A percentile compares a stretch with the other conserved stretches of the same genome.
phyloP scores from a whole-genome alignment of 2,113 vertebrate species.

The Chionis minor region DNA sequence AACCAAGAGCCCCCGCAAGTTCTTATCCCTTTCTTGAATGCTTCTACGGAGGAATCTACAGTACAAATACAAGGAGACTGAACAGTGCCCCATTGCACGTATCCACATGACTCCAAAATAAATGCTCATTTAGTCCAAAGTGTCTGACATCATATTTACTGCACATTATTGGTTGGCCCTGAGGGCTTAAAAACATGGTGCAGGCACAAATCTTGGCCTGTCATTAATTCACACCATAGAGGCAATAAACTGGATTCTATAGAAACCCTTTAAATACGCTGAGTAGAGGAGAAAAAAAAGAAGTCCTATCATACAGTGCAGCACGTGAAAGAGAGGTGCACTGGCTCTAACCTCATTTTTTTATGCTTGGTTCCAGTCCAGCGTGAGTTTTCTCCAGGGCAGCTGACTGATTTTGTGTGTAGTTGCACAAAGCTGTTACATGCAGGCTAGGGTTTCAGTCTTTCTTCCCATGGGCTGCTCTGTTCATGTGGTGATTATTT shows the following conservation, averaged over 20 bases:
- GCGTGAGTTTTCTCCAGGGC: background rate
- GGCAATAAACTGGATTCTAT: background rate
- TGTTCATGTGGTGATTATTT: background rate
- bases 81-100: background rate
- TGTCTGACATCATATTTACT: background rate
- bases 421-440: background rate
- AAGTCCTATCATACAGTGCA: fast-evolving
- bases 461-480: background rate
- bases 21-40: background rate
- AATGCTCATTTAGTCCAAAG: background rate
- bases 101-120: background rate
- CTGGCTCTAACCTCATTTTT: background rate
- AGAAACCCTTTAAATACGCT: background rate
- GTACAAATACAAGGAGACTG: background rate
- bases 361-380: background rate
- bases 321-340: background rate
- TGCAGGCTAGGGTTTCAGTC: background rate
- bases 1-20: background rate
- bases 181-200: background rate
- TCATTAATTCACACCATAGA: background rate
- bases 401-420: background rate
- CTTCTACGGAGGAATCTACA: background rate
- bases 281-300: background rate
- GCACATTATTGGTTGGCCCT: background rate
- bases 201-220: background rate